A percentile compares a stretch with the other conserved stretches of the same genome.
Evolutionary conservation across 2,113 vertebrate species (phyloP).

Genomic region (Actinemys pallida): DNA sequence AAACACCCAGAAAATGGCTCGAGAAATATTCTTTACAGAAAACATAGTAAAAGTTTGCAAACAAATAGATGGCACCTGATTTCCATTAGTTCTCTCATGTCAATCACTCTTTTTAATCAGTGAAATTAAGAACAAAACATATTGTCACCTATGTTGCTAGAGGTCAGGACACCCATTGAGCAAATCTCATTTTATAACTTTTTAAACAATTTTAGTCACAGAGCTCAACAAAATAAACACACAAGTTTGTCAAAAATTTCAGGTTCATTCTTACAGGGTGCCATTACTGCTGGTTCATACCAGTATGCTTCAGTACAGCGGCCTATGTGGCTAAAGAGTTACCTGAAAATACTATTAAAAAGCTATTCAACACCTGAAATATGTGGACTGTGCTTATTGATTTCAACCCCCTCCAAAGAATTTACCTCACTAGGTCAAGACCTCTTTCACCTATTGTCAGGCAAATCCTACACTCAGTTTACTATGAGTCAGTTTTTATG

Average conservation of each 20-base stretch:
- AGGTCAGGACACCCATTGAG: conserved; percentile 50
- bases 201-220: conserved; percentile 58
- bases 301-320: conserved; percentile 69
- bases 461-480: conserved; percentile 34
- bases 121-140: conserved; percentile 31
- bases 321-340: conserved; percentile 65
- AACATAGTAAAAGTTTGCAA: conserved; percentile 39
- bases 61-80: conserved; percentile 57
- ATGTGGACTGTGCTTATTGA: conserved; percentile 71
- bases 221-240: conserved; percentile 63
- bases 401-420: conserved; percentile 59
- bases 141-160: conserved; percentile 51
- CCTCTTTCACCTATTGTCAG: conserved; percentile 10
- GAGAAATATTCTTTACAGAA: conserved; percentile 7
- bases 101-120: background rate
- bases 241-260: conserved; percentile 57
- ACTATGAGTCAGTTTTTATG: background rate
- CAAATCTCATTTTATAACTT: conserved; percentile 47
- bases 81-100: background rate
- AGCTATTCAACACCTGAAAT: conserved; percentile 74
- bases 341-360: conserved; percentile 74
- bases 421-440: conserved; percentile 44
- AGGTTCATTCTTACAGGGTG: conserved; percentile 58
- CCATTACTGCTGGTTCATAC: conserved; percentile 68
- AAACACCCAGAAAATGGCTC: conserved; percentile 2